phyloP scores from a whole-genome alignment of 2,797 vertebrate genomes.

The Typhlichthys eigenmanni region DNA sequence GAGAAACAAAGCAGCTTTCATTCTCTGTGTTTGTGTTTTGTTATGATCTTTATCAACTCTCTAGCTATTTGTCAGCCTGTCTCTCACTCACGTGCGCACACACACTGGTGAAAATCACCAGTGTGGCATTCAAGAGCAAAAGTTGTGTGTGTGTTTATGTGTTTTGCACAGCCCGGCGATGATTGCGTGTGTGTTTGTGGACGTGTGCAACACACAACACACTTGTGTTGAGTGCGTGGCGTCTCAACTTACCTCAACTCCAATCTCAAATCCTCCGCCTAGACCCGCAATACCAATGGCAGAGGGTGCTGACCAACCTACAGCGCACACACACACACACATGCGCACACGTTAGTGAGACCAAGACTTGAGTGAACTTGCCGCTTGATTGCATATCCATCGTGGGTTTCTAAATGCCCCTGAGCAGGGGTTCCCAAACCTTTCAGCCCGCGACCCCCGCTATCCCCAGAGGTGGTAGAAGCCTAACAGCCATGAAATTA shows the following conservation, averaged over 20 bases:
- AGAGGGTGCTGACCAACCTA: slow-evolving; percentile 95
- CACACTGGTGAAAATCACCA: not conserved
- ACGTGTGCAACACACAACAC: not conserved
- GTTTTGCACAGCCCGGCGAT: not conserved
- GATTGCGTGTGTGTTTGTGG: not conserved
- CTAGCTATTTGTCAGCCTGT: no score
- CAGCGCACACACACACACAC: not conserved
- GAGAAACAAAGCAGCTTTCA: not conserved
- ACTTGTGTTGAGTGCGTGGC: not conserved
- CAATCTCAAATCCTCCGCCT: slow-evolving; percentile 96
- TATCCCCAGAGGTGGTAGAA: no score
- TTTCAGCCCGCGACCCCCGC: no score
- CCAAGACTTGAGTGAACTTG: no score
- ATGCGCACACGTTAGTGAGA: not conserved
- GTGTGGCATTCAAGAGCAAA: not conserved
- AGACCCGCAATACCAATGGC: slow-evolving; percentile 96
- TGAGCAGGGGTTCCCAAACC: no score
- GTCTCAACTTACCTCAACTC: slow-evolving; percentile 86
- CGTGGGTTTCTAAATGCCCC: no score
- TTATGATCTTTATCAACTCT: no score
- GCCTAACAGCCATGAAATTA: no score
- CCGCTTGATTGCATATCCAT: no score
- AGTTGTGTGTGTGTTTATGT: not conserved
- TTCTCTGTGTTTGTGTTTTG: not conserved
- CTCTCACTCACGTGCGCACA: no score